These are phyloP conservation scores for Tetanocera ferruginea DNA, from an alignment of 2,888 invertebrate species.

Conservation along the genomic window DNA sequence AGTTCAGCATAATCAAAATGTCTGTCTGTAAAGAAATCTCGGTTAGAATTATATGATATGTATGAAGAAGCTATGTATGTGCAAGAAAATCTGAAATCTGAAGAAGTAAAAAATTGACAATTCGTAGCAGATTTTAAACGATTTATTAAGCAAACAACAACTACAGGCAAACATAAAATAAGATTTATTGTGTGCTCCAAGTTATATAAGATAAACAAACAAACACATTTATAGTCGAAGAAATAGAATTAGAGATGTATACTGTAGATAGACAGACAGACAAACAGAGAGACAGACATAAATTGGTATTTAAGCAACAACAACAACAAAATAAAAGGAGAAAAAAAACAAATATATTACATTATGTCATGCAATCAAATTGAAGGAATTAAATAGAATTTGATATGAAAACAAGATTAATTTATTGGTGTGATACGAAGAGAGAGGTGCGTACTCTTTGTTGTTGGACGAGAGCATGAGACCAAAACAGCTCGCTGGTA, in stretches of 20 bases:
- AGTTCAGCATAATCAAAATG: not conserved
- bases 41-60: not conserved
- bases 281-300: not conserved
- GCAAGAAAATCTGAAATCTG: not conserved
- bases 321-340: too few relatives aligned
- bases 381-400: conserved; percentile 9
- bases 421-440: not conserved
- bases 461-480: not conserved
- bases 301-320: too few relatives aligned
- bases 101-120: not conserved
- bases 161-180: not conserved
- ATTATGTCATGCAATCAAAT: conserved; percentile 19
- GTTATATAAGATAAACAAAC: not conserved
- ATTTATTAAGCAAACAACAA: conserved; percentile 8
- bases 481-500: too few relatives aligned
- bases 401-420: not conserved
- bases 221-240: not conserved
- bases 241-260: not conserved
- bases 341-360: not conserved
- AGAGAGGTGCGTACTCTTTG: not conserved
- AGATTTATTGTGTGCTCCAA: not conserved
- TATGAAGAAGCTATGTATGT: not conserved
- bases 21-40: not conserved
- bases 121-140: not conserved
- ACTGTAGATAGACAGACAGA: not conserved